Base-by-base conservation (phyloP, 2,113 vertebrate species). In the Paradoxurus hermaphroditus region DNA sequence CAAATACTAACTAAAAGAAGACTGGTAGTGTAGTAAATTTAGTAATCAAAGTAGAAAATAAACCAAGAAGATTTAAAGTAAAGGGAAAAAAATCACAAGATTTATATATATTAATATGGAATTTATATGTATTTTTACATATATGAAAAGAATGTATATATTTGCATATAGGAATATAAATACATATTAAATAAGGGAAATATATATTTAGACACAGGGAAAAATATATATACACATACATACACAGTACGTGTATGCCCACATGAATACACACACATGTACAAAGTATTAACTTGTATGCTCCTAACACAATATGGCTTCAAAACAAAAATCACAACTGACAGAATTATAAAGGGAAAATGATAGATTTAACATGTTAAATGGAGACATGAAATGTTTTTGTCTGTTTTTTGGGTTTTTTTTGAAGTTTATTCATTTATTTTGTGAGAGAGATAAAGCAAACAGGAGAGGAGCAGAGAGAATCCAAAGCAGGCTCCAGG, bases 11-110 rank as follows among this genome's bases (percentile, higher is more conserved):
- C 25, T 27, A 91, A 34, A 95, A 84, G 53, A 93, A 85, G 81
- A 36, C 1, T 36, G 5, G 13, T 19, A 44, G 19, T 77, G 0
- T 27, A 51, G 25, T 56, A 34, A 94, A 67, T 92, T 95, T 70
- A 68, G 29, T 85, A 44, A 44, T 88, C 77, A 73, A 85, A 88
- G 21, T 49, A 91, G 23, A 95, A 90, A 88, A 86, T 91, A 86
- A 79, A 90, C 21, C 9, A 85, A 81, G 83, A 93, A 44, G 5
- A 7, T 91, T 93, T 78, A 34, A 68, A 90, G 23, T 59, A 59
- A 59, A 59, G 21, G 79, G 15, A n/a, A 78, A 94, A 62, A 78
- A 39, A 73, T 44, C 14, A 77, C 29, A 39, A 70, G 31, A 79
- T 18, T 62, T 49, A 19, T 41, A 23, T 39, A 9, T 41, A 18